phyloP scores from a whole-genome alignment of 2,888 invertebrate genomes.

The Cephonodes hylas region DNA sequence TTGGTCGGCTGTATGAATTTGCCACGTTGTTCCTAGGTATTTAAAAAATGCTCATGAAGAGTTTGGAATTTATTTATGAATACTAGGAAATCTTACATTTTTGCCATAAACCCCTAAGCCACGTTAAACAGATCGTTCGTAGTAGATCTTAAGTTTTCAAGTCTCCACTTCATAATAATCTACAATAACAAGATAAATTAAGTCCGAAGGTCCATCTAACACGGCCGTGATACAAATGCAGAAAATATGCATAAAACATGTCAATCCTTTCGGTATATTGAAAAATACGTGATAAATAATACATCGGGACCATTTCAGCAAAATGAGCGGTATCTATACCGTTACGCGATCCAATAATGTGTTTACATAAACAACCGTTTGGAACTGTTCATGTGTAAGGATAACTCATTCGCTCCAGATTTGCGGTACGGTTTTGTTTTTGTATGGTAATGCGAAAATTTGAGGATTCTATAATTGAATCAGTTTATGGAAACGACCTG shows the following conservation, averaged over 20 bases:
- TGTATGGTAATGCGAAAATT: too few species aligned
- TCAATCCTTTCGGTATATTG: not conserved
- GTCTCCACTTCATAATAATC: too few species aligned
- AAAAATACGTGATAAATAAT: conserved; percentile 20
- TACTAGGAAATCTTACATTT: too few species aligned
- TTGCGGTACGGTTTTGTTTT: not conserved
- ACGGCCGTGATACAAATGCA: not conserved
- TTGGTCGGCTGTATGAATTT: too few species aligned
- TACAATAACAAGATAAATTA: too few species aligned
- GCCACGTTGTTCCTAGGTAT: too few species aligned
- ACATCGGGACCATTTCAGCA: conserved; percentile 20
- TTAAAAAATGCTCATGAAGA: too few species aligned
- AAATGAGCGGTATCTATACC: conserved; percentile 22
- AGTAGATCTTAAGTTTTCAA: too few species aligned
- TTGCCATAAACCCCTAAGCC: too few species aligned
- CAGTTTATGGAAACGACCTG: not conserved
- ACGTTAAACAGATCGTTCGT: too few species aligned
- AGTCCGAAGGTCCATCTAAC: not conserved
- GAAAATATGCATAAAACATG: too few species aligned
- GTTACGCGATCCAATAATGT: conserved; percentile 18
- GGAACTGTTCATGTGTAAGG: conserved; percentile 2
- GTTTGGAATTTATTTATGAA: too few species aligned
- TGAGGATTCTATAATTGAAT: not conserved
- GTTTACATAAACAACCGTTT: conserved; percentile 9
- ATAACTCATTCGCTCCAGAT: conserved; percentile 2